phyloP scores from a whole-genome alignment of 2,888 invertebrate genomes.

The Morpho helenor region DNA sequence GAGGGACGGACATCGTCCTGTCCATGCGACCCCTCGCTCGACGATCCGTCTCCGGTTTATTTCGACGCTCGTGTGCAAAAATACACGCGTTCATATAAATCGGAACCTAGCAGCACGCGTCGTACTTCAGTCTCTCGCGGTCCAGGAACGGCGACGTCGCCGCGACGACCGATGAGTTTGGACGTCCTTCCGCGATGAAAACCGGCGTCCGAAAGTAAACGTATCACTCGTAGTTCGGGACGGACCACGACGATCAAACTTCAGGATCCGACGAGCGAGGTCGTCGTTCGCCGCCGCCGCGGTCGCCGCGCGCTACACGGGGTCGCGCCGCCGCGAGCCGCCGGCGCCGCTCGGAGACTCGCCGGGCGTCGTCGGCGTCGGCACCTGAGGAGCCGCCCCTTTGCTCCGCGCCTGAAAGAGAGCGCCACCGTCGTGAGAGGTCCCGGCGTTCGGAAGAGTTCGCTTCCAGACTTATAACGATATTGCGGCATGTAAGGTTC shows the following conservation, averaged over 20 bases:
- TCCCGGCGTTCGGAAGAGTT: too few species aligned
- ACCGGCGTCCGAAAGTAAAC: too few species aligned
- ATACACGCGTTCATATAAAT: too few species aligned
- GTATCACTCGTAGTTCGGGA: too few species aligned
- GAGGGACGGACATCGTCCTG: background rate
- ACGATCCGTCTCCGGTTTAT: background rate
- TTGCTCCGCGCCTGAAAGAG: constrained; percentile 57
- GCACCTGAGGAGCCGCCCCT: constrained; percentile 58
- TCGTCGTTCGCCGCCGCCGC: constrained; percentile 37
- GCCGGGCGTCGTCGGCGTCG: constrained; percentile 44
- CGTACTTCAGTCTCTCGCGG: background rate
- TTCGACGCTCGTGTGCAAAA: too few species aligned
- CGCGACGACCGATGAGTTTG: background rate
- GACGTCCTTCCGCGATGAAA: too few species aligned
- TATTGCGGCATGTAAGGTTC: too few species aligned
- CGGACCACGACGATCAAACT: too few species aligned
- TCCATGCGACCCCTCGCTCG: background rate
- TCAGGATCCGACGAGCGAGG: constrained; percentile 1
- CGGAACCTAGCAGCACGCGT: background rate
- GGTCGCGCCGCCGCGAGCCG: constrained; percentile 41
- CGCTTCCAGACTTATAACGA: too few species aligned
- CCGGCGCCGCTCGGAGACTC: constrained; percentile 40
- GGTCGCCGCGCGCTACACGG: constrained; percentile 55
- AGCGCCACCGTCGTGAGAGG: background rate
- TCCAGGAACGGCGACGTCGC: constrained; percentile 3